phyloP scores from a whole-genome alignment of 1,140 invertebrate genomes.

The Rhynchophorus ferrugineus region DNA sequence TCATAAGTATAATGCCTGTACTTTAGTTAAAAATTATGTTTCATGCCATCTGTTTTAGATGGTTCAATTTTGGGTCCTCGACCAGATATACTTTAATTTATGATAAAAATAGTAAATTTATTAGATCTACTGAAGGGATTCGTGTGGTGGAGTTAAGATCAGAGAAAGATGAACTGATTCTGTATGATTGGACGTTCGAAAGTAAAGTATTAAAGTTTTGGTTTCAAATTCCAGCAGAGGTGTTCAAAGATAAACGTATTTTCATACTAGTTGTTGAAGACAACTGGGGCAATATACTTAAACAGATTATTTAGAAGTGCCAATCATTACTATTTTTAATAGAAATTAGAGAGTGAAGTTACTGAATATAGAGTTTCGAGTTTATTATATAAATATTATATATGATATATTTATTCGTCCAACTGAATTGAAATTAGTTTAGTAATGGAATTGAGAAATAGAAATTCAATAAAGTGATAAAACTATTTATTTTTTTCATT shows the following conservation, averaged over 20 bases:
- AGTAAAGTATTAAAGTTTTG: slow-evolving; percentile 47
- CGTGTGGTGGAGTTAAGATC: slow-evolving; percentile 61
- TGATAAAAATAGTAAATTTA: slow-evolving; percentile 48
- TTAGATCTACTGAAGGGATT: slow-evolving; percentile 57
- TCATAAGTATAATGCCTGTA: slow-evolving; percentile 45
- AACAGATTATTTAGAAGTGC: slow-evolving; percentile 24
- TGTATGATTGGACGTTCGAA: slow-evolving; percentile 60
- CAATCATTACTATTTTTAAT: background rate
- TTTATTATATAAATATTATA: too few relatives aligned
- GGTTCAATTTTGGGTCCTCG: slow-evolving; percentile 47
- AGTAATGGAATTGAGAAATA: too few relatives aligned
- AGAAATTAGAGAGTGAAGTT: too few relatives aligned
- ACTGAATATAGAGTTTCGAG: too few relatives aligned
- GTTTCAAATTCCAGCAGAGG: slow-evolving; percentile 45
- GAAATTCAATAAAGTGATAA: too few relatives aligned
- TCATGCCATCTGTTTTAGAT: slow-evolving; percentile 33
- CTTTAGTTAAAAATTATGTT: background rate
- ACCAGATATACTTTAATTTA: slow-evolving; percentile 49
- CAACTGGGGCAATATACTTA: slow-evolving; percentile 49
- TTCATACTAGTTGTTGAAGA: slow-evolving; percentile 49
- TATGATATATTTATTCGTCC: too few relatives aligned
- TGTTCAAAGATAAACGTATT: slow-evolving; percentile 42
- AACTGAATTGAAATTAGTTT: too few relatives aligned
- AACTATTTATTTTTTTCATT: too few relatives aligned
- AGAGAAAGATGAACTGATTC: slow-evolving; percentile 51